A percentile compares a stretch with the other conserved stretches of the same genome.
Conservation (phyloP, 2,113 vertebrate genomes). For the Aythya baeri region DNA sequence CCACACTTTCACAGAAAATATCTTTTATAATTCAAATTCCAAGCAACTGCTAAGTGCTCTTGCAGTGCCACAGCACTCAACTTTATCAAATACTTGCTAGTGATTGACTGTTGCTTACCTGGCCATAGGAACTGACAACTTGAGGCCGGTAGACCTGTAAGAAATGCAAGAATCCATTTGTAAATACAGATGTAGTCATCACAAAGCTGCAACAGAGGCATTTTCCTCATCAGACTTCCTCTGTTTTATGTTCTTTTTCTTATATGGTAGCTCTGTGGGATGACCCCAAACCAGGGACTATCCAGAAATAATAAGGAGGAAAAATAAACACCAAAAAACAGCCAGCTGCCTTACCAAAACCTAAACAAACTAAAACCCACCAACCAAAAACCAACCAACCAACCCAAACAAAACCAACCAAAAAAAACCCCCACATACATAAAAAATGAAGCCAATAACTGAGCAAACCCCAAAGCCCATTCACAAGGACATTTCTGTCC, state of each 20-base stretch:
- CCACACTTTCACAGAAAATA: neutral
- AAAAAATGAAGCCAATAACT: no score
- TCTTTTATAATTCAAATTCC: neutral
- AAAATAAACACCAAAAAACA: no score
- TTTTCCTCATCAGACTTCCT: no score
- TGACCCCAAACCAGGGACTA: neutral
- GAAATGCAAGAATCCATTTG: neutral
- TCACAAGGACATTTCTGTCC: neutral
- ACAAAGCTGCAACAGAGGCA: neutral
- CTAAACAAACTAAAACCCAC: no score
- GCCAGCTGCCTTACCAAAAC: no score
- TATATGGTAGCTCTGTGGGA: no score
- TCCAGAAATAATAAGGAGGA: neutral
- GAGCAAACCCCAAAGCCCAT: accelerated
- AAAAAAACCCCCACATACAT: neutral
- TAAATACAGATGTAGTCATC: neutral
- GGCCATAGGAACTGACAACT: neutral
- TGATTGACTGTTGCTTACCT: neutral
- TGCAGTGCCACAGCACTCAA: neutral
- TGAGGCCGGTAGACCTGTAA: neutral
- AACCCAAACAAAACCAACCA: neutral
- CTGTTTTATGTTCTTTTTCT: neutral
- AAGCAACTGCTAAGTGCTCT: neutral
- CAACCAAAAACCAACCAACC: neutral
- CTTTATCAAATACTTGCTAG: neutral